Base-by-base conservation (phyloP, 2,888 invertebrate species). In the Galeruca laticollis region DNA sequence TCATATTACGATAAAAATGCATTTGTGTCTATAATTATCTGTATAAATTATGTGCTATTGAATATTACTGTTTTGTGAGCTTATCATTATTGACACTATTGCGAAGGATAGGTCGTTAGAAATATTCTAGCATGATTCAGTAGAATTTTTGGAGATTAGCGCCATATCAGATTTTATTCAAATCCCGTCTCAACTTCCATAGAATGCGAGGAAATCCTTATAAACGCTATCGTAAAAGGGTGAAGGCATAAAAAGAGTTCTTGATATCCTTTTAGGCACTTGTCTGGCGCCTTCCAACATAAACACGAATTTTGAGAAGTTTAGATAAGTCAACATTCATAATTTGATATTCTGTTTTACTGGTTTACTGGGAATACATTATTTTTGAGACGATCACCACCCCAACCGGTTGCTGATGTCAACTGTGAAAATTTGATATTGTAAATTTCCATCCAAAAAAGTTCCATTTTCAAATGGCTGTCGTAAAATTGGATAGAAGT, bases 271-370 rank as follows among this genome's bases (percentile, higher is more conserved):
- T 35, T 33, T 35, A 56, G 43, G 56, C 68, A 62, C 61, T 68
- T 54, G 71, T 71, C 69, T 72, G 72, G 72, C 72, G 72, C 69
- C 69, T 63, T 57, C 60, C 60, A 67, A 67, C 69, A 72, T 72
- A 70, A 72, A 72, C 72, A 64, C 59, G 60, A 60, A 67, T 70
- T 72, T 72, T 66, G 67, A 69, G 65, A 72, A 63, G 60, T 57
- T 40, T 37, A 72, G 64, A 66, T 69, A 60, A 70, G 68, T 60
- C 64, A 64, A 63, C 56, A 60, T 66, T 68, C 68, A 72, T 69
- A 72, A 67, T 72, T 72, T 68, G 69, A 72, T 72, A 69, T 49
- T 56, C 60, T 54, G 51, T 72, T 67, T 72, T 64, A 61, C 63
- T 67, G 67, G 72, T 64, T 70, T 68, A 70, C 49, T 49, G 64